A percentile compares a stretch with the other conserved stretches of the same genome.
These are phyloP conservation scores for Drosophila trichaetosa DNA, from an alignment of 2,888 invertebrate genomes.

Conservation along the genomic window DNA sequence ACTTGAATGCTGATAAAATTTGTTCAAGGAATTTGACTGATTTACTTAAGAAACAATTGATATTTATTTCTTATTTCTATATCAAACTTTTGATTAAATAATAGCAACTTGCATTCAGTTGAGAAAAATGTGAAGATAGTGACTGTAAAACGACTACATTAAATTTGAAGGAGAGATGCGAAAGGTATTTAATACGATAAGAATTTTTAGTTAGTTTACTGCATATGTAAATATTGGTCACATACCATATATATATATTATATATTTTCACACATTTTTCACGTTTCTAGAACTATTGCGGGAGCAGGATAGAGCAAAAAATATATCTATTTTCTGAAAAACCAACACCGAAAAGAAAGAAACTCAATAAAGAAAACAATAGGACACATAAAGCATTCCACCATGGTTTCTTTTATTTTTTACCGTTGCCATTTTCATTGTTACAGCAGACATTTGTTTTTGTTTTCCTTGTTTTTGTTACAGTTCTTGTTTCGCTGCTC, in stretches of 20 bases:
- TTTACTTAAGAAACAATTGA: neutral
- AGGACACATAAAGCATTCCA: constrained; percentile 76
- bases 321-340: constrained; percentile 50
- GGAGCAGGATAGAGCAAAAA: constrained; percentile 6
- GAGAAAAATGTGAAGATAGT: neutral
- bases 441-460: constrained; percentile 56
- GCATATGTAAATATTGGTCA: constrained; percentile 3
- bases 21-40: neutral
- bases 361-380: constrained; percentile 48
- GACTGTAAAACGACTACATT: neutral
- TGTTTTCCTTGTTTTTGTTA: constrained; percentile 54
- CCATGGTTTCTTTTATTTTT: constrained; percentile 40
- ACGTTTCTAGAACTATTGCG: neutral
- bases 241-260: too few relatives aligned
- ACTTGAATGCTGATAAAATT: constrained; percentile 5
- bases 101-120: neutral
- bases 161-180: neutral
- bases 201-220: neutral
- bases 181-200: neutral
- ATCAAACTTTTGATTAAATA: neutral
- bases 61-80: neutral
- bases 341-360: constrained; percentile 38
- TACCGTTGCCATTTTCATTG: constrained; percentile 34
- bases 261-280: neutral
- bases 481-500: constrained; percentile 2